Percentiles rank a stretch among this genome's conserved stretches.
These are phyloP conservation scores for Formica selysi DNA, from an alignment of 1,140 invertebrate species.

Conservation along the genomic window DNA sequence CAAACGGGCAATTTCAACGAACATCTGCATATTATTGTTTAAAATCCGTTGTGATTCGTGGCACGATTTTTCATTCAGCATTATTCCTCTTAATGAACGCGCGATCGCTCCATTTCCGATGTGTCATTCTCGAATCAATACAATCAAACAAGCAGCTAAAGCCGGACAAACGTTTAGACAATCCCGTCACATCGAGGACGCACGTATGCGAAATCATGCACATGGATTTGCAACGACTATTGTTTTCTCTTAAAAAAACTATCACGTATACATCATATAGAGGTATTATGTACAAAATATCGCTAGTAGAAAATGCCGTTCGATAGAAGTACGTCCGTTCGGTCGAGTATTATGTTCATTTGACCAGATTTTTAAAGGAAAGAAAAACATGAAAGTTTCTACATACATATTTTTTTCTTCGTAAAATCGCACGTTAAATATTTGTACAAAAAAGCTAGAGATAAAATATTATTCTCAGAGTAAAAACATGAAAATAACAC, in stretches of 20 bases:
- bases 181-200: constrained; percentile 5
- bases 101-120: constrained; percentile 37
- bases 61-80: constrained; percentile 43
- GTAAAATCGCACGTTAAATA: not conserved
- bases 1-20: constrained; percentile 26
- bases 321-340: not conserved
- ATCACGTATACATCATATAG: not conserved
- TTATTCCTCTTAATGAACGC: constrained; percentile 47
- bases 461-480: not conserved
- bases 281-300: not conserved
- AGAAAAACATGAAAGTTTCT: not conserved
- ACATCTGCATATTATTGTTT: constrained; percentile 39
- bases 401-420: not conserved
- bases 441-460: not conserved
- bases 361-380: not conserved
- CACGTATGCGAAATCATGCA: not conserved
- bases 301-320: not conserved
- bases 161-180: constrained; percentile 30
- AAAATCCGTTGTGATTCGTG: constrained; percentile 29
- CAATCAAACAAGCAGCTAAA: constrained; percentile 20
- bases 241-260: constrained; percentile 5
- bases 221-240: constrained; percentile 6
- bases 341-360: not conserved
- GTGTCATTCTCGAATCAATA: constrained; percentile 36
- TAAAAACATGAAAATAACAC: not conserved